These are phyloP conservation scores for Drosophila repletoides DNA, from an alignment of 1,140 invertebrate species.

Conservation along the genomic window DNA sequence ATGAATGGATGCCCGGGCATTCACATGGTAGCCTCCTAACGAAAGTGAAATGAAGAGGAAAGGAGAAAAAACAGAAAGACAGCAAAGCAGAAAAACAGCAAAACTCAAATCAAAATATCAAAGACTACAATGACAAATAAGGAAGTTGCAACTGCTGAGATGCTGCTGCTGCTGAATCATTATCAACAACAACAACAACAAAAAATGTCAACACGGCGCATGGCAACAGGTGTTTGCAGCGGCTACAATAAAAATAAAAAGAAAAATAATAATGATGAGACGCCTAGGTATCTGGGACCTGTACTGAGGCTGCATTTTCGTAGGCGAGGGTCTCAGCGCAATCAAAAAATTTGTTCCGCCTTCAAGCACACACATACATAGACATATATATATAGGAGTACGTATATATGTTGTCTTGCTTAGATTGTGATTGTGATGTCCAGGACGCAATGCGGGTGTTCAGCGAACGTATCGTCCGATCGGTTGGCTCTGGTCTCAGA, in stretches of 20 bases:
- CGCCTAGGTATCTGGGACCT: constrained; percentile 34
- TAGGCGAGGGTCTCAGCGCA: constrained; percentile 50
- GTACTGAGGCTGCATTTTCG: constrained; percentile 51
- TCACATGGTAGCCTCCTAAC: constrained; percentile 8
- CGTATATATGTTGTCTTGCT: neutral
- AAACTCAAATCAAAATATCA: constrained; percentile 39
- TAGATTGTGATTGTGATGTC: constrained; percentile 36
- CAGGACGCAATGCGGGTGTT: constrained; percentile 54
- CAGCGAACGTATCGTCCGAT: constrained; percentile 43
- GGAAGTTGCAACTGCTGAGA: constrained; percentile 54
- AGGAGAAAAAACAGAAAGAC: neutral
- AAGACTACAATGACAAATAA: constrained; percentile 77
- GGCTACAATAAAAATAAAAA: constrained; percentile 31
- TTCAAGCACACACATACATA: constrained; percentile 40
- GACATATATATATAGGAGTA: constrained; percentile 10
- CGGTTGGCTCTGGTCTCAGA: constrained; percentile 24
- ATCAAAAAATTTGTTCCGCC: constrained; percentile 69
- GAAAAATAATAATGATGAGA: constrained; percentile 40
- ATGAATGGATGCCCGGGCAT: constrained; percentile 33
- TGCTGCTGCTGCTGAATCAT: constrained; percentile 44
- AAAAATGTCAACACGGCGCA: constrained; percentile 66
- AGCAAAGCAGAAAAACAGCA: constrained; percentile 29
- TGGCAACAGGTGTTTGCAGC: constrained; percentile 61
- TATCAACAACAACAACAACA: constrained; percentile 32
- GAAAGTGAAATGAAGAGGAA: constrained; percentile 28